A percentile compares a stretch with the other conserved stretches of the same genome.
Conservation (phyloP, 1,140 invertebrate species). For the Nixonia krombeini region DNA sequence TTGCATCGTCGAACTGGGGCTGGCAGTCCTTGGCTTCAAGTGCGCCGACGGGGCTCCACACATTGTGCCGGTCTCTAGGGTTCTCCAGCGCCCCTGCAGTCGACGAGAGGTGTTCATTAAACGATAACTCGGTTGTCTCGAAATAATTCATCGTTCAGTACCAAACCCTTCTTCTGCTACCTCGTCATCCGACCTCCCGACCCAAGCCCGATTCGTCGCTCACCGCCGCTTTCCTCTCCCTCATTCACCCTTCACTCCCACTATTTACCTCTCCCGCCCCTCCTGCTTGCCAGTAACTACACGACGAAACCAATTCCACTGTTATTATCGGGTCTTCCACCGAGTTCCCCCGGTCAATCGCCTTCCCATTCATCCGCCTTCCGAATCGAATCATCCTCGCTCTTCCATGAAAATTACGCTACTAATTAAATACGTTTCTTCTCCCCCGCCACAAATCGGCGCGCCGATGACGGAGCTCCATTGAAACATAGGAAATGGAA, state of each 20-base stretch:
- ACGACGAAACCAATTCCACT: constrained; percentile 38
- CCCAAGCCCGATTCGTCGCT: constrained; percentile 12
- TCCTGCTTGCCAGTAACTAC: constrained; percentile 12
- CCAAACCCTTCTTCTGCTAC: constrained; percentile 17
- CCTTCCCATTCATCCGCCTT: constrained; percentile 25
- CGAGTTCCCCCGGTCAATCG: constrained; percentile 35
- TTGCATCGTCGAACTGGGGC: constrained; percentile 42
- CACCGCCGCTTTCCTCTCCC: constrained; percentile 8
- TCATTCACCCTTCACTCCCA: too few species aligned
- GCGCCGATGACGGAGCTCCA: constrained; percentile 17
- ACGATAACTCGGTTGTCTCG: constrained; percentile 61
- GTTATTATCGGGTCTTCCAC: constrained; percentile 42
- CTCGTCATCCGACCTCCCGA: constrained; percentile 22
- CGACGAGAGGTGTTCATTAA: constrained; percentile 64
- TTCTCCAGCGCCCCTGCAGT: constrained; percentile 51
- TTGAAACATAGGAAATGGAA: constrained; percentile 15
- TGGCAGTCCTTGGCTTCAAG: constrained; percentile 60
- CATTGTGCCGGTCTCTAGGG: constrained; percentile 60
- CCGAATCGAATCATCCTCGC: constrained; percentile 3
- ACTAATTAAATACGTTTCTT: constrained; percentile 44
- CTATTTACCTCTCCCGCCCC: neutral
- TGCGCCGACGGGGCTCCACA: constrained; percentile 46
- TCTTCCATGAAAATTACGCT: constrained; percentile 32
- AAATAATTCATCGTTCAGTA: constrained; percentile 54
- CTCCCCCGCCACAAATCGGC: constrained; percentile 4